Evolutionary conservation across 2,797 vertebrate genomes (phyloP).

Genomic region (Microctenopoma stevenorrisi): DNA sequence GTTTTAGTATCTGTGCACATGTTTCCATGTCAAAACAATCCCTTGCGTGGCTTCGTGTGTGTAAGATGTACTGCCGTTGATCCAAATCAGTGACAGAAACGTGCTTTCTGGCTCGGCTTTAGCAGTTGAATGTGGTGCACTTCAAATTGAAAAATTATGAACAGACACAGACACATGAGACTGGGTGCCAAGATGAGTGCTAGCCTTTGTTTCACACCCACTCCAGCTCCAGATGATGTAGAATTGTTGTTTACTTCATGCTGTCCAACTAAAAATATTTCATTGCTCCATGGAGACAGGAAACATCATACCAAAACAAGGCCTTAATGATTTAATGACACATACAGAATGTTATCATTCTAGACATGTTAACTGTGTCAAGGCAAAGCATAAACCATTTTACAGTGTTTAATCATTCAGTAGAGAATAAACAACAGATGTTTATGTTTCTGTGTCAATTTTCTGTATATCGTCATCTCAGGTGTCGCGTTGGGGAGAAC

Average conservation of each 20-base stretch:
- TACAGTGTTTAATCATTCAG: slow-evolving; percentile 4
- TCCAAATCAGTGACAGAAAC: slow-evolving; percentile 36
- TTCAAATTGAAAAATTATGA: slow-evolving; percentile 39
- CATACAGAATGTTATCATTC: neutral
- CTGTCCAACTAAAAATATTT: slow-evolving; percentile 19
- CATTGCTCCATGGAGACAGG: slow-evolving; percentile 41
- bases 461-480: slow-evolving; percentile 49
- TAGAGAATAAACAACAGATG: neutral
- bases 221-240: slow-evolving; percentile 55
- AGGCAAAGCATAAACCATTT: slow-evolving; percentile 11
- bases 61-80: neutral
- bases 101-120: slow-evolving; percentile 16
- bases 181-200: slow-evolving; percentile 41
- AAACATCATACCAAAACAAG: slow-evolving; percentile 41
- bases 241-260: slow-evolving; percentile 49
- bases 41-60: slow-evolving; percentile 3
- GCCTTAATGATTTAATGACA: slow-evolving; percentile 25
- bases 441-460: neutral
- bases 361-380: slow-evolving; percentile 2
- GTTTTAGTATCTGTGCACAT: neutral
- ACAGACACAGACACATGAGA: slow-evolving; percentile 41
- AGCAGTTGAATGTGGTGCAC: slow-evolving; percentile 9
- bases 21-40: slow-evolving; percentile 8
- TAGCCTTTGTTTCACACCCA: slow-evolving; percentile 61
- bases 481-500: slow-evolving; percentile 96